phyloP scores from a whole-genome alignment of 2,113 vertebrate genomes.

The Piaya cayana region DNA sequence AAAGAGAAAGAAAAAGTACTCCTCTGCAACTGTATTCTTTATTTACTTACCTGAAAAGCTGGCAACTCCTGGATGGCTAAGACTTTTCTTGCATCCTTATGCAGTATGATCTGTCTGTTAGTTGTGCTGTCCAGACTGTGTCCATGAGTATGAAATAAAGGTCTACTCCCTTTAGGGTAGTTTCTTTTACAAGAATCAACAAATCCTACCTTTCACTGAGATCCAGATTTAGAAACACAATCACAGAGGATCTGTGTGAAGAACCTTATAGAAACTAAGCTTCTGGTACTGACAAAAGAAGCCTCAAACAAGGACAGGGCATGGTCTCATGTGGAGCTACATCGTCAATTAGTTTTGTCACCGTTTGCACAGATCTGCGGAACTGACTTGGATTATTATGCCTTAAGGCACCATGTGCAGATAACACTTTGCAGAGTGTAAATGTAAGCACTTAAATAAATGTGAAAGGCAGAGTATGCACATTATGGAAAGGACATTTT shows the following conservation, averaged over 20 bases:
- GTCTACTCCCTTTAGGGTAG: background rate
- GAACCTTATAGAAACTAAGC: background rate
- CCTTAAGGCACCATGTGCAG: background rate
- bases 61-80: background rate
- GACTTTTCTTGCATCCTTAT: background rate
- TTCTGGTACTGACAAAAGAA: background rate
- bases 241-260: background rate
- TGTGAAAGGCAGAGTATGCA: background rate
- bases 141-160: background rate
- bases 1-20: background rate
- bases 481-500: background rate
- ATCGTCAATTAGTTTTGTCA: fast-evolving
- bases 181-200: background rate
- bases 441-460: background rate
- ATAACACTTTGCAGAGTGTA: background rate
- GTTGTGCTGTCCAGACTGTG: background rate
- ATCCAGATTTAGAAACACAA: background rate
- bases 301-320: background rate
- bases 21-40: background rate
- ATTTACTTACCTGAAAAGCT: background rate
- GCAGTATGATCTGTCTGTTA: background rate
- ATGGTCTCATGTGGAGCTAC: fast-evolving
- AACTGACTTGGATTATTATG: background rate
- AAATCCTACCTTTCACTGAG: background rate
- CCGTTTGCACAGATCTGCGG: background rate